Percentiles rank a stretch among this genome's conserved stretches.
Conservation (phyloP, 2,113 vertebrate genomes). For the Delphinapterus leucas region DNA sequence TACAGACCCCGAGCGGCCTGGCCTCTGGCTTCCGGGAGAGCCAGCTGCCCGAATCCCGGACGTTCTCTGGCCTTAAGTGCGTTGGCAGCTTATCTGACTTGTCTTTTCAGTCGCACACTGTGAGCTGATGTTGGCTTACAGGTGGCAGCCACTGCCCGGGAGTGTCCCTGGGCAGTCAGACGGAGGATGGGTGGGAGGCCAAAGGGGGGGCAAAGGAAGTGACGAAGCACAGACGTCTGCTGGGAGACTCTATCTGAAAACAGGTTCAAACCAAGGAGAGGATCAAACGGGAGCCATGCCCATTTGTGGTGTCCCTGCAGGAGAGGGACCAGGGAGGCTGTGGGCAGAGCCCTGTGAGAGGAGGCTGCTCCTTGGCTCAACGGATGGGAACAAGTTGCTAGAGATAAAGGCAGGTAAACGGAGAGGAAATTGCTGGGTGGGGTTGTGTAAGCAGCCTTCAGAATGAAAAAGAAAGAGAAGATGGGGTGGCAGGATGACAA, state of each 20-base stretch:
- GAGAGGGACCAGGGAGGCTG: neutral
- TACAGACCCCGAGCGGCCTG: neutral
- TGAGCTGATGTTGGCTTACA: neutral
- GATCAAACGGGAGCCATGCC: fast-evolving
- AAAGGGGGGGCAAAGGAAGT: no score
- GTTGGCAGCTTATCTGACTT: neutral
- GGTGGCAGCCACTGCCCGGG: neutral
- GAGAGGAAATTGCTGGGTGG: neutral
- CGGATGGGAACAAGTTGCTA: neutral
- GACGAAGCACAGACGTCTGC: neutral
- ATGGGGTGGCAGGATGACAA: neutral
- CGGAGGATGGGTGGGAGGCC: fast-evolving
- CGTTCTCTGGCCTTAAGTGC: neutral
- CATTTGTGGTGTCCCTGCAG: neutral
- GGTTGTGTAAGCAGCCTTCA: neutral
- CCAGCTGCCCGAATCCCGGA: no score
- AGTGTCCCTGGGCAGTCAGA: neutral
- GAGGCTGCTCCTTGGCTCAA: neutral
- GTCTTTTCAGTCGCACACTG: neutral
- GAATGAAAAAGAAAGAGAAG: neutral
- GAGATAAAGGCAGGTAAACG: neutral
- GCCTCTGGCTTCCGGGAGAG: neutral
- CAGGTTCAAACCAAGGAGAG: neutral
- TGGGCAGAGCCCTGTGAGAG: neutral
- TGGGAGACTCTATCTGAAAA: neutral